Percentiles rank a stretch among this genome's conserved stretches.
phyloP scores from a whole-genome alignment of 2,888 invertebrate genomes.

The Scaptomyza polygonia region DNA sequence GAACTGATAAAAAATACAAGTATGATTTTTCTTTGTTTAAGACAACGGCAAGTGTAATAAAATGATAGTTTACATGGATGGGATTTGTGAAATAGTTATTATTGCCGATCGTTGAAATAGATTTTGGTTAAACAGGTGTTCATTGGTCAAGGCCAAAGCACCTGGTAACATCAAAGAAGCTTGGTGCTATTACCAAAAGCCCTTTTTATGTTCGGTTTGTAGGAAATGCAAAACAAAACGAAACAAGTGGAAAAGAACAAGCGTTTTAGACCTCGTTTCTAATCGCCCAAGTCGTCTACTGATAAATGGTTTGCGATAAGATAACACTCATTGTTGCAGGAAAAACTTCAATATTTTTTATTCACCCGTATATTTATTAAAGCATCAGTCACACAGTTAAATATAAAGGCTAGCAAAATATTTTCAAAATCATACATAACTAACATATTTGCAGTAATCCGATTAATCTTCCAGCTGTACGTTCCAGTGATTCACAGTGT shows the following conservation, averaged over 20 bases:
- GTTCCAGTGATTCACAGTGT: constrained; percentile 34
- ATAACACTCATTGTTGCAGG: constrained; percentile 35
- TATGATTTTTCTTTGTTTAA: constrained; percentile 9
- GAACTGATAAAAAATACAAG: constrained; percentile 48
- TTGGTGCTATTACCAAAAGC: constrained; percentile 20
- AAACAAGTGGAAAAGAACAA: constrained; percentile 5
- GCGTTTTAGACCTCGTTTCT: constrained; percentile 29
- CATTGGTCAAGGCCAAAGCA: constrained; percentile 32
- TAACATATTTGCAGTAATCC: constrained; percentile 2
- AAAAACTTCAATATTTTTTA: constrained; percentile 43
- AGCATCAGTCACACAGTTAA: neutral
- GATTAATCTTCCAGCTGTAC: constrained; percentile 32
- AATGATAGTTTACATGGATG: constrained; percentile 7
- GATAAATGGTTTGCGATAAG: constrained; percentile 48
- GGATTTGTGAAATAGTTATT: constrained; percentile 1
- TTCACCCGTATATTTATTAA: constrained; percentile 28
- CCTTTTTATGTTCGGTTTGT: constrained; percentile 39
- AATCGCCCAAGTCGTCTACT: constrained; percentile 45
- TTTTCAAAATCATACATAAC: too few species aligned
- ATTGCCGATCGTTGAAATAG: constrained; percentile 9
- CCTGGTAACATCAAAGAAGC: constrained; percentile 27
- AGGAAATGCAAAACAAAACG: constrained; percentile 22
- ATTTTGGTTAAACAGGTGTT: constrained; percentile 49
- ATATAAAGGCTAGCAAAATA: too few species aligned
- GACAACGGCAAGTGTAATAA: constrained; percentile 41